Base-by-base conservation (phyloP, 37 sponge, comb jelly and placozoan species). In the Chondrilla cf. caribensis region DNA sequence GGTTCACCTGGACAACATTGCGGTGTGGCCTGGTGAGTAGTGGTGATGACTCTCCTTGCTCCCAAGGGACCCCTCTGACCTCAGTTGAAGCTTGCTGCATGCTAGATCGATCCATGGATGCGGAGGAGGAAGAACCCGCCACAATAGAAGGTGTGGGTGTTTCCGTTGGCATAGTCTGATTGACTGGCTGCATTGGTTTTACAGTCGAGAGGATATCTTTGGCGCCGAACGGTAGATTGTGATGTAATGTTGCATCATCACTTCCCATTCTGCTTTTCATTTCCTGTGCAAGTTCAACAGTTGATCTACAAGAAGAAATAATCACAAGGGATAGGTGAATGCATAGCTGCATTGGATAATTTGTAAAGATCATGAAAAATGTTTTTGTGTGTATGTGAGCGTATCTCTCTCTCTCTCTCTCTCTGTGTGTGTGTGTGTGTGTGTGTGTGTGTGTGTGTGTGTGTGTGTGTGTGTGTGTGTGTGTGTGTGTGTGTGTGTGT, bases 201-300 rank as follows among this genome's bases (percentile, higher is more conserved):
- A 26, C 64, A 29, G 64, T 62, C 6, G 64, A 29, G 18, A 29
- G 44, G 28, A 40, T 47, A 39, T 77, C 51, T 11, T 47, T 47
- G 9, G 51, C 51, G 11, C 51, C 51, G 11, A 47, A 47, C 6
- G 51, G 51, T 47, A 47, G 11, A 11, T 11, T 47, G 11, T 11
- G 9, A 14, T 6, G 51, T 11, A 47, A 47, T 14, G 51, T 14
- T 11, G 6, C 51, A 47, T 6, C 6, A 6, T 6, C 11, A 47
- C 51, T 47, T 11, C 84, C 81, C 57, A 86, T 88, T 0, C 67
- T 67, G n/a, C 89, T 89, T 15, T 38, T 19, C 36, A 88, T 89
- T 55, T 92, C 93, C 9, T 55, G 80, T 7, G 93, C 89, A 83
- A 86, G 86, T 22, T 68, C 75, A n/a, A 92, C 81, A 43, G 93